phyloP scores from a whole-genome alignment of 2,888 invertebrate species.

The Protonemura montana region DNA sequence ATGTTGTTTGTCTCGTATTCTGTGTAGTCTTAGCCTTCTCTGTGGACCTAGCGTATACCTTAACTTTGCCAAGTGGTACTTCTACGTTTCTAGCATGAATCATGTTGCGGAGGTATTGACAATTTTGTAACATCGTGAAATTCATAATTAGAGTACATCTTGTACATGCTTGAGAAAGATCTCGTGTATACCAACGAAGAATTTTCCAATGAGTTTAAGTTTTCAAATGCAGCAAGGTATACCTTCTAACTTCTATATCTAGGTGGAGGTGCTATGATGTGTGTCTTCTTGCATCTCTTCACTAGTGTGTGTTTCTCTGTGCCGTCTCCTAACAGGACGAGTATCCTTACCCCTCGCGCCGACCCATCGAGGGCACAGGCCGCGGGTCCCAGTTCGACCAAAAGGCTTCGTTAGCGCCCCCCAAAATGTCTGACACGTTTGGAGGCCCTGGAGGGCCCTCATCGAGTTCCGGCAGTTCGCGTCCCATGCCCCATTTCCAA shows the following conservation, averaged over 20 bases:
- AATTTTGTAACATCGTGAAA: no score
- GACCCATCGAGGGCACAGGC: conserved; percentile 52
- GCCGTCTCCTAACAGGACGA: conserved; percentile 41
- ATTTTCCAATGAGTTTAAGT: no score
- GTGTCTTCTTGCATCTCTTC: conserved; percentile 34
- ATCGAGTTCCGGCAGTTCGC: conserved; percentile 63
- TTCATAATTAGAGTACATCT: no score
- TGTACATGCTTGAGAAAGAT: no score
- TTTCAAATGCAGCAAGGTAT: no score
- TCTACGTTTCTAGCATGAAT: no score
- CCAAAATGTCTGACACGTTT: conserved; percentile 47
- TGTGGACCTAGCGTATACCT: neutral
- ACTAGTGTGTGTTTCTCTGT: conserved; percentile 42
- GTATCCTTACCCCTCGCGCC: conserved; percentile 44
- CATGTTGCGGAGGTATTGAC: no score
- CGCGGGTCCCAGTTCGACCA: conserved; percentile 53
- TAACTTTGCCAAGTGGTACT: neutral
- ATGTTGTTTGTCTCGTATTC: conserved; percentile 9
- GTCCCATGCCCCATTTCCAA: conserved; percentile 73
- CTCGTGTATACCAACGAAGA: no score
- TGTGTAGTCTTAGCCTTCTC: neutral
- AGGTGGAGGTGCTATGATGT: neutral
- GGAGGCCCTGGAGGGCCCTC: conserved; percentile 57
- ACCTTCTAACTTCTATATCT: no score
- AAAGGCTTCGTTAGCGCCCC: conserved; percentile 46